phyloP scores from a whole-genome alignment of 2,797 vertebrate species.

The Gymnopithys bicolor region DNA sequence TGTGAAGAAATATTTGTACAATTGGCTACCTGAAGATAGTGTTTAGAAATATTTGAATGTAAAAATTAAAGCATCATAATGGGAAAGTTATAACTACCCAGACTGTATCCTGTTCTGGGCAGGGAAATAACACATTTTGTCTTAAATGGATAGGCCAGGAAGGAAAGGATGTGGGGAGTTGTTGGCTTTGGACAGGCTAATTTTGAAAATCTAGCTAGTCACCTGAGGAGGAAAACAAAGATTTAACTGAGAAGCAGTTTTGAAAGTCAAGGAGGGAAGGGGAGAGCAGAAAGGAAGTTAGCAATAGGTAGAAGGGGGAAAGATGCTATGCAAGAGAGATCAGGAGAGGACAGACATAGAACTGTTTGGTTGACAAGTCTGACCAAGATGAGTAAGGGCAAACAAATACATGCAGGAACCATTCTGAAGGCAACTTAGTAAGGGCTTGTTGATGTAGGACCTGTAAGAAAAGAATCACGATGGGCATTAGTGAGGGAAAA shows the following conservation, averaged over 20 bases:
- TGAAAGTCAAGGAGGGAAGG: background rate
- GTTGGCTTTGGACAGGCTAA: background rate
- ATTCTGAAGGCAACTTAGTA: background rate
- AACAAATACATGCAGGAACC: background rate
- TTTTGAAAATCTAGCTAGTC: background rate
- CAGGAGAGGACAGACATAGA: background rate
- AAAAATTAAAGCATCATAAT: fast-evolving
- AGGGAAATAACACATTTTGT: background rate
- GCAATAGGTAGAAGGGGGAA: background rate
- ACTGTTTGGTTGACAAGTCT: background rate
- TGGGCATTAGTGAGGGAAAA: background rate
- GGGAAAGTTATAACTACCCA: background rate
- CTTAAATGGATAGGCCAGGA: background rate
- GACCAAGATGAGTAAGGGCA: background rate
- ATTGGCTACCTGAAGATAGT: fast-evolving
- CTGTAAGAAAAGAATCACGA: background rate
- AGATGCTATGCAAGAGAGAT: background rate
- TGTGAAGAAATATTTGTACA: background rate
- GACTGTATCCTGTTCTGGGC: fast-evolving
- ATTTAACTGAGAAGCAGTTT: background rate
- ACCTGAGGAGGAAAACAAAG: background rate
- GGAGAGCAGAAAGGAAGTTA: background rate
- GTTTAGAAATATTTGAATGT: background rate
- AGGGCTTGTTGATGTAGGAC: background rate
- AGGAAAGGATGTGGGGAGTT: background rate